phyloP scores from a whole-genome alignment of 2,113 vertebrate genomes.

The Hemiprocne comata region DNA sequence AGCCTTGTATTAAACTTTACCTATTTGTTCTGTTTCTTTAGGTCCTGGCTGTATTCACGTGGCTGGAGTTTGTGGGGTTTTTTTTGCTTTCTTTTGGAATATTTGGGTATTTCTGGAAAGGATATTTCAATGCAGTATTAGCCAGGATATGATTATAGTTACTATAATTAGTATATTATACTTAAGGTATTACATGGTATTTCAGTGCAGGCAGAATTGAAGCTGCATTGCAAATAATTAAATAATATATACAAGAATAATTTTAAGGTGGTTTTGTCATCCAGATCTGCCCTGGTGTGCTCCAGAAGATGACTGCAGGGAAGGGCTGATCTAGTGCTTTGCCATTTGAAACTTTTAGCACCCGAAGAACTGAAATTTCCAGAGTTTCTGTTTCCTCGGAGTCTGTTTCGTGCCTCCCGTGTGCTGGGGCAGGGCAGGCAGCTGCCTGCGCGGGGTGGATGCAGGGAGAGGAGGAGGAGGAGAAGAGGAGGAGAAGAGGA shows the following conservation, averaged over 20 bases:
- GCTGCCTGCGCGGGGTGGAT: not conserved
- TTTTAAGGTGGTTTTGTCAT: not conserved
- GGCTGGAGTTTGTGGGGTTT: not conserved
- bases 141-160: not conserved
- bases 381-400: accelerated
- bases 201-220: not conserved
- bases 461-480: not conserved
- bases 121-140: not conserved
- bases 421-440: not conserved
- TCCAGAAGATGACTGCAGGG: not conserved
- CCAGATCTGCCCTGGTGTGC: not conserved
- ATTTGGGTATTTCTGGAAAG: not conserved
- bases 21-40: not conserved
- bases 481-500: not conserved
- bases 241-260: not conserved
- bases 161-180: not conserved
- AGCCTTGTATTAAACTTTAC: not conserved
- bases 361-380: accelerated
- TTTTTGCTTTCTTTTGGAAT: not conserved
- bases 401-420: accelerated
- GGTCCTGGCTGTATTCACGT: not conserved
- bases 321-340: not conserved
- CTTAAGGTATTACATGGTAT: accelerated
- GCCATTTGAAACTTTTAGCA: not conserved
- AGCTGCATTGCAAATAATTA: too few relatives aligned